These are phyloP conservation scores for Dyspetes luteomarginatus DNA, from an alignment of 2,888 invertebrate species.

Conservation along the genomic window DNA sequence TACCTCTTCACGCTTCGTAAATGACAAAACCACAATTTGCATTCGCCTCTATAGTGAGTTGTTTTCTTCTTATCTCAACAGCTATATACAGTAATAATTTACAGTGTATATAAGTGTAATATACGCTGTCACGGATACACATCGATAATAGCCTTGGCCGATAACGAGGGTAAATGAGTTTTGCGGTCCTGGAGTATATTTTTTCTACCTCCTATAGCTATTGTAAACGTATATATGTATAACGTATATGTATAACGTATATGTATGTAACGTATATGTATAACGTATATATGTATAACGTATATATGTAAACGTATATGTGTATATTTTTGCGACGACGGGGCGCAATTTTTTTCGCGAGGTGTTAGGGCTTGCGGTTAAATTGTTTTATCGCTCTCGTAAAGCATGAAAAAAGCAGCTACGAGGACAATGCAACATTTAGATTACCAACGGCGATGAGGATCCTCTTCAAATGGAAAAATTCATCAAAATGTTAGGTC, in stretches of 20 bases:
- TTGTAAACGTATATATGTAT: conserved; percentile 6
- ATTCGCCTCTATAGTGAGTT: conserved; percentile 32
- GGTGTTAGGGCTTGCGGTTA: conserved; percentile 66
- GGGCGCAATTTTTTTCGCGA: conserved; percentile 56
- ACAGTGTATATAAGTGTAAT: not conserved
- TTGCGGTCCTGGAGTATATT: conserved; percentile 64
- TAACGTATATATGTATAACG: too few species aligned
- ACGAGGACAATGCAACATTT: conserved; percentile 5
- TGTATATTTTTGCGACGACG: conserved; percentile 8
- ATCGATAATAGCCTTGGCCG: conserved; percentile 59
- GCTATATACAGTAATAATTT: conserved; percentile 25
- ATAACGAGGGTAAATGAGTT: conserved; percentile 71
- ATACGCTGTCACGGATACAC: conserved; percentile 13
- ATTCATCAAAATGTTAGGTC: too few species aligned
- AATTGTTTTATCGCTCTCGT: conserved; percentile 68
- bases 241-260: too few species aligned
- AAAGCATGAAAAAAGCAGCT: conserved; percentile 54
- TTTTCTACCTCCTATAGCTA: conserved; percentile 33
- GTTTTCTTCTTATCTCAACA: conserved; percentile 19
- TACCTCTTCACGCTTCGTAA: conserved; percentile 62
- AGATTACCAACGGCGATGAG: conserved; percentile 15
- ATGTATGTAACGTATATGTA: too few species aligned
- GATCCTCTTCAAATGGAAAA: not conserved
- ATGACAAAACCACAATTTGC: conserved; percentile 66
- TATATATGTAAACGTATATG: too few species aligned